A percentile compares a stretch with the other conserved stretches of the same genome.
These are phyloP conservation scores for Lithobates sylvaticus DNA, from an alignment of 2,797 vertebrate genomes.

Conservation along the genomic window DNA sequence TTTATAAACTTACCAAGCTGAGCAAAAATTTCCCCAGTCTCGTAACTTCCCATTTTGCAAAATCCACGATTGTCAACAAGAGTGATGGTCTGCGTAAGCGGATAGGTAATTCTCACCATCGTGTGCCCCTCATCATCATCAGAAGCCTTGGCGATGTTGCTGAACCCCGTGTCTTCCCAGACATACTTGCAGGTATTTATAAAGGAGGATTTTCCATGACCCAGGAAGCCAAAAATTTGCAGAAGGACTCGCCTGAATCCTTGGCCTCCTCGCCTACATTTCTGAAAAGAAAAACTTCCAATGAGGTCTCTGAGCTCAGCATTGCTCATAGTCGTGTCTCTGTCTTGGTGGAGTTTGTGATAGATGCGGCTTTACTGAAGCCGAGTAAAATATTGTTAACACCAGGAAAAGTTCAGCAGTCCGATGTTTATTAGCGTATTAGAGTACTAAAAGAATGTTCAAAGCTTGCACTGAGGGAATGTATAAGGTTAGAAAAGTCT, in stretches of 20 bases:
- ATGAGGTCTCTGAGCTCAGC: background rate
- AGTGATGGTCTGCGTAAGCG: background rate
- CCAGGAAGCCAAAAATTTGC: slow-evolving; percentile 30
- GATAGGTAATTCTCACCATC: background rate
- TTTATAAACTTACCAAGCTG: background rate
- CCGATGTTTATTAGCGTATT: too few species aligned
- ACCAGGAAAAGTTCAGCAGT: background rate
- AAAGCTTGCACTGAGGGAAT: too few species aligned
- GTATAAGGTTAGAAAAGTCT: too few species aligned
- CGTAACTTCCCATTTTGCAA: background rate
- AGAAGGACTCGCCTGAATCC: slow-evolving; percentile 32
- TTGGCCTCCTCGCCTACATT: slow-evolving; percentile 10
- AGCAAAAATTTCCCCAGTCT: slow-evolving; percentile 5
- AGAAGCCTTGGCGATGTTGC: background rate
- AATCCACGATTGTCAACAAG: background rate
- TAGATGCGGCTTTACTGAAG: background rate
- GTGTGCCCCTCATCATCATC: background rate
- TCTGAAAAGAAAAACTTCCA: background rate
- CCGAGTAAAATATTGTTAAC: background rate
- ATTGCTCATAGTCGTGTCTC: background rate
- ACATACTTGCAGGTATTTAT: slow-evolving; percentile 48
- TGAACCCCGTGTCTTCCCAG: background rate
- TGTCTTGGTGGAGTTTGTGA: background rate
- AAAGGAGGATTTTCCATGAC: slow-evolving; percentile 39
- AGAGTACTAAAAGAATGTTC: too few species aligned